Evolutionary conservation across 1,140 invertebrate genomes (phyloP).

Genomic region (Meloidogyne exigua): DNA sequence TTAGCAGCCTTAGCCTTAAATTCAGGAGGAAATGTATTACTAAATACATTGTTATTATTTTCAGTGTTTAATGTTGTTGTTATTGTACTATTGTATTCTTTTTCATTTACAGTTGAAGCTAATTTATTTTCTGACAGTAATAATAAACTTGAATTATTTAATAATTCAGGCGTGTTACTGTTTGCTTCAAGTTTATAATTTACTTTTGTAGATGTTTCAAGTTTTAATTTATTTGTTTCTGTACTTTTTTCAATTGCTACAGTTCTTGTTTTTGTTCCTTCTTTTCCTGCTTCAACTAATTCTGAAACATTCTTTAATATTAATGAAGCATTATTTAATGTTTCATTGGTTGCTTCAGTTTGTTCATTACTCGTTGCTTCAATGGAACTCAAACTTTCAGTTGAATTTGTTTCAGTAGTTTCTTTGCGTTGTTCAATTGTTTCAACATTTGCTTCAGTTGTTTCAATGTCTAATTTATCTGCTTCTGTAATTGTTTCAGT

Average conservation of each 20-base stretch:
- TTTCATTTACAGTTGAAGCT: no score
- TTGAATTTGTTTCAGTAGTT: neutral
- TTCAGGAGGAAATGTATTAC: neutral
- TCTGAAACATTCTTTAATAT: no score
- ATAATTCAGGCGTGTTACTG: neutral
- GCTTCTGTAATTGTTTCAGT: neutral
- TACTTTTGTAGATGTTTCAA: neutral
- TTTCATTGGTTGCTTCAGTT: neutral
- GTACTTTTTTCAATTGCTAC: neutral
- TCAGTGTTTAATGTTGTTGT: no score
- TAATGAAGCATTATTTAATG: neutral
- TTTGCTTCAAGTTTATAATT: neutral
- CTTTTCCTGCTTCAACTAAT: neutral
- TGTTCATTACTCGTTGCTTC: neutral
- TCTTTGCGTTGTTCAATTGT: neutral
- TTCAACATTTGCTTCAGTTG: neutral
- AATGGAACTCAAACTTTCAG: neutral
- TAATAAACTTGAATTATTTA: neutral
- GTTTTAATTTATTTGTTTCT: neutral
- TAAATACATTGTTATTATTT: neutral
- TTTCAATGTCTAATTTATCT: neutral
- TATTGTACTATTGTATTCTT: neutral
- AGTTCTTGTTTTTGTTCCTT: neutral
- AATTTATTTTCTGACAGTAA: neutral
- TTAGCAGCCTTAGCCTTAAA: conserved; percentile 23